Base-by-base conservation (phyloP, 2,888 invertebrate genomes). In the Dione vanillae region DNA sequence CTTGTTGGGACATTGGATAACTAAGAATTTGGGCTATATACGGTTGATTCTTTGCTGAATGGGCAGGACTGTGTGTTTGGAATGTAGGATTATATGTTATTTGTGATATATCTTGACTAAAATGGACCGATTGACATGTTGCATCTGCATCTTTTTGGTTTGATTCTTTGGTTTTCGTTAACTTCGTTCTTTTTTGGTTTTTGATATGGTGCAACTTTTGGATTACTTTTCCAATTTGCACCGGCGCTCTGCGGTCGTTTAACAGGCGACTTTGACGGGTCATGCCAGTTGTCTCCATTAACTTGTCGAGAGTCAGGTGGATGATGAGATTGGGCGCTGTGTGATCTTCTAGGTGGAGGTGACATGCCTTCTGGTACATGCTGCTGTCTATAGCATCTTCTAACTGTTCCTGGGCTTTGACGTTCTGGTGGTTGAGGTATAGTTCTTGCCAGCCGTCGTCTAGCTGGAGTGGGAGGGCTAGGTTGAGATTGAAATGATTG, bases 41-140 rank as follows among this genome's bases (percentile, higher is more conserved):
- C 14, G 94, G 93, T 74, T 90, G 90, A 10, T 81, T 72, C 75
- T 92, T 92, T 1, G 86, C 83, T 0, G 88, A 84, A 76, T 93
- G 93, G 12, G 93, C 91, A 49, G 94, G 93, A 79, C 93, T 93
- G 77, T 93, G 92, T 2, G 90, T 92, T 83, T 93, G 93, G 91
- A 93, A 94, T 90, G 93, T 93, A 69, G 93, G 93, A 74, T 93
- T 94, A 75, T 85, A 93, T 1, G 93, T 94, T 61, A 93, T 90
- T 77, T 93, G 93, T 1, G 93, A 93, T 62, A 87, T 79, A 59
- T 94, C 93, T 77, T 85, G 89, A 73, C 82, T 83, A 72, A 78
- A 67, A 59, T 75, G 75, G 3, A 64, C 54, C 51, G 85, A 81
- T 14, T 80, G 84, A 45, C 82, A 79, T 12, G 75, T 69, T 43